These are phyloP conservation scores for Psilopsiagon aymara DNA, from an alignment of 2,113 vertebrate genomes.

Conservation along the genomic window DNA sequence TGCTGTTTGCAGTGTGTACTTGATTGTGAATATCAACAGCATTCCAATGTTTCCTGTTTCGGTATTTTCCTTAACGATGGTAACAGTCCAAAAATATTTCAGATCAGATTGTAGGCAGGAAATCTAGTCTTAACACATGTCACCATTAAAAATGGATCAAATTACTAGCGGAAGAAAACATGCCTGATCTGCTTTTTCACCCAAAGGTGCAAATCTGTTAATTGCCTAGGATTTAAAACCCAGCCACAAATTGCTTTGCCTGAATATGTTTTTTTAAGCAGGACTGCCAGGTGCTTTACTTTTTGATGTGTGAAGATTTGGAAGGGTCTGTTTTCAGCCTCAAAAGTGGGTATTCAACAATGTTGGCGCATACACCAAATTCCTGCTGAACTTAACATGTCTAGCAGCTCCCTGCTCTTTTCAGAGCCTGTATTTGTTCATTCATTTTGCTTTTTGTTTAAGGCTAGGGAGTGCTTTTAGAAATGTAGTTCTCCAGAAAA, in stretches of 20 bases:
- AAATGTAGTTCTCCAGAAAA: neutral
- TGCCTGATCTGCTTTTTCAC: neutral
- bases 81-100: conserved; percentile 50
- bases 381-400: neutral
- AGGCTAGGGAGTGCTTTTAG: neutral
- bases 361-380: neutral
- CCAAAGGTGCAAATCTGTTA: neutral
- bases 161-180: conserved; percentile 5
- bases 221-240: neutral
- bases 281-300: neutral
- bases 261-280: neutral
- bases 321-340: neutral
- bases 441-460: neutral
- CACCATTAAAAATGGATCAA: neutral
- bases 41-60: conserved; percentile 60
- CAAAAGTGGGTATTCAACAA: neutral
- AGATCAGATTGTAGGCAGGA: conserved; percentile 52
- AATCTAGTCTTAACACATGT: conserved; percentile 4
- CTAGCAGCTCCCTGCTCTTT: fast-evolving
- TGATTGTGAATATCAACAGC: conserved; percentile 66
- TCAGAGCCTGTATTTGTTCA: neutral
- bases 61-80: conserved; percentile 4
- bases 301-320: neutral
- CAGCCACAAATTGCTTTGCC: neutral
- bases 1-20: conserved; percentile 41